Base-by-base conservation (phyloP, 2,888 invertebrate genomes). In the Ophonus ardosiacus region DNA sequence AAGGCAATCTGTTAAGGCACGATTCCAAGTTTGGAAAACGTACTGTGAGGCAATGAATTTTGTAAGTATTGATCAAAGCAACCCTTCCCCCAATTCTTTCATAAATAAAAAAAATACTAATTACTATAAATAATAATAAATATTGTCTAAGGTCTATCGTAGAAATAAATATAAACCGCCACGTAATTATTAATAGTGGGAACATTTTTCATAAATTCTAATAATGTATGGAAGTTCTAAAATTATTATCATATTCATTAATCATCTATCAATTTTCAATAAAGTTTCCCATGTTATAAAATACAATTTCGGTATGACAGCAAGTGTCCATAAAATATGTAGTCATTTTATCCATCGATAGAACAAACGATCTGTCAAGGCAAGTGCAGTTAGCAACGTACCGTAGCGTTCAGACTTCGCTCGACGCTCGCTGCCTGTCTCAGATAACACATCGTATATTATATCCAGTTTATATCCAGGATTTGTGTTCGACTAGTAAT, bases 401-500 rank as follows among this genome's bases (percentile, higher is more conserved):
- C 0, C 13, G 40, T 13, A 15, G 43, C 71, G 43, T 40, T 7
- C 71, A 40, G 43, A 13, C 71, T 74, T n/a, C 40, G 71, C 40
- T 38, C 15, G 15, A 40, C 43, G 40, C 38, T 24, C 68, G 15
- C 15, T 17, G 71, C 71, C 71, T 74, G 57, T 78, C 78, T 78
- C 78, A 78, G 56, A 78, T 56, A 78, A 57, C 56, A 78, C 78
- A 78, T 57, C 78, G 63, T 84, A 78, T 61, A 78, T 78, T 84
- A 84, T 84, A 84, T 84, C 51, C 78, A 78, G 76, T 65, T 76
- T 83, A 84, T 84, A 78, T 84, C 63, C 63, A 57, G 84, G 84
- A 84, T 84, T 84, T 84, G 84, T 78, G 84, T 65, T 63, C 83
- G 83, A 43, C 38, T 21, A 61, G 83, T 76, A 83, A 83, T 83